These are phyloP conservation scores for Blastobasis lacticolella DNA, from an alignment of 2,888 invertebrate genomes.

Conservation along the genomic window DNA sequence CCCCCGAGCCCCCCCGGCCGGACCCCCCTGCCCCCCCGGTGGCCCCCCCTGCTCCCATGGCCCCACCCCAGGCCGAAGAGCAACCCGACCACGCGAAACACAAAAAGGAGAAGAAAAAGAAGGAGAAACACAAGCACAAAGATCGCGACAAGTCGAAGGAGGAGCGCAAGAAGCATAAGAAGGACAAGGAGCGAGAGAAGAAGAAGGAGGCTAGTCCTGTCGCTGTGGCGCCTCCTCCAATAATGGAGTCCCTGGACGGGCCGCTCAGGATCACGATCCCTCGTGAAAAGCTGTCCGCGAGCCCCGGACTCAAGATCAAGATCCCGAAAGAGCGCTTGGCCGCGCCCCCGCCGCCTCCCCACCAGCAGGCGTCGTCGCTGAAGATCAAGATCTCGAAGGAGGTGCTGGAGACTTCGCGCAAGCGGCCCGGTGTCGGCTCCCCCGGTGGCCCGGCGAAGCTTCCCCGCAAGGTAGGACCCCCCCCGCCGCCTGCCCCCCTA, in stretches of 20 bases:
- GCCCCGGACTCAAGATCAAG: conserved; percentile 83
- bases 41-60: conserved; percentile 16
- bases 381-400: conserved; percentile 90
- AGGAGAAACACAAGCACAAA: conserved; percentile 87
- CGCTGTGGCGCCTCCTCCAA: conserved; percentile 32
- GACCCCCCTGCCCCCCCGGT: conserved; percentile 19
- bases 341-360: conserved; percentile 68
- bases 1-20: conserved; percentile 22
- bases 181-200: conserved; percentile 72
- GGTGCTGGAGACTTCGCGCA: conserved; percentile 72
- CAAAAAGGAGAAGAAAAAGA: conserved; percentile 82
- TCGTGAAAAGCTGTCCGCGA: conserved; percentile 51
- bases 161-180: conserved; percentile 83
- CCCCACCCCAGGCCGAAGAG: conserved; percentile 27
- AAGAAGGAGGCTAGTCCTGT: conserved; percentile 32
- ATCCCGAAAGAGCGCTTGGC: conserved; percentile 85
- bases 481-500: conserved; percentile 24
- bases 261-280: conserved; percentile 60
- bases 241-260: conserved; percentile 32
- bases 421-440: conserved; percentile 36
- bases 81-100: conserved; percentile 45
- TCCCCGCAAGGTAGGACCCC: conserved; percentile 52
- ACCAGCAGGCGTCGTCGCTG: conserved; percentile 65
- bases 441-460: conserved; percentile 43
- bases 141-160: conserved; percentile 82